Conservation (phyloP, 1,140 invertebrate species). For the Camponotus vicinus region DNA sequence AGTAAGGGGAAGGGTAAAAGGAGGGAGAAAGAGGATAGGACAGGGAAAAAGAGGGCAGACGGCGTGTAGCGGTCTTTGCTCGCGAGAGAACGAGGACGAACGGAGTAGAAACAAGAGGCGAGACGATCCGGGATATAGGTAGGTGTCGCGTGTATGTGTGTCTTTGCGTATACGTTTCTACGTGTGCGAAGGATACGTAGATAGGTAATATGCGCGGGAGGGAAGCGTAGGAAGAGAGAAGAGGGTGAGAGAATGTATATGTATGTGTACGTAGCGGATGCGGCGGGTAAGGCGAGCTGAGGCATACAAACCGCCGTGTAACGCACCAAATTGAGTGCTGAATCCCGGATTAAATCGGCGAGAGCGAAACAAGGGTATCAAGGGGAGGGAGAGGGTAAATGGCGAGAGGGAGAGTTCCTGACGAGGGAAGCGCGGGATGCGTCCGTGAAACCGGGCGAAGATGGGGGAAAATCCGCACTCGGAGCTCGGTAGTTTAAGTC, state of each 20-base stretch:
- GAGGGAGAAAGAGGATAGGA: conserved; percentile 1
- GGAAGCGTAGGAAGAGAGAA: conserved; percentile 43
- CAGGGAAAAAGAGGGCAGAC: conserved; percentile 30
- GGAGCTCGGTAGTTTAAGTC: conserved; percentile 54
- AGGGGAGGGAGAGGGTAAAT: conserved; percentile 36
- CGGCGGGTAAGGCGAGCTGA: conserved; percentile 73
- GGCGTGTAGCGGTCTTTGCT: conserved; percentile 31
- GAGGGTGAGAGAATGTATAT: background rate
- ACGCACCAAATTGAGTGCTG: conserved; percentile 86
- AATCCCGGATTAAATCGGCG: conserved; percentile 84
- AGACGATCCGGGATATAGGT: conserved; percentile 37
- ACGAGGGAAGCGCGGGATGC: conserved; percentile 5
- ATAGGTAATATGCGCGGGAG: conserved; percentile 52
- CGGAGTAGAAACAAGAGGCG: conserved; percentile 48
- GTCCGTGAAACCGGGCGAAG: conserved; percentile 65
- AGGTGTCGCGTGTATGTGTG: background rate
- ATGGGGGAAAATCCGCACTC: conserved; percentile 61
- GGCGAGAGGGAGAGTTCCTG: conserved; percentile 29
- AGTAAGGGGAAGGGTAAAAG: background rate
- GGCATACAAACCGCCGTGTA: conserved; percentile 83
- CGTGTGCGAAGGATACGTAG: conserved; percentile 3
- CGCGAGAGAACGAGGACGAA: conserved; percentile 40
- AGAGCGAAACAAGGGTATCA: conserved; percentile 71
- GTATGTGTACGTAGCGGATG: conserved; percentile 48
- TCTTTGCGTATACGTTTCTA: too few relatives aligned